These are phyloP conservation scores for Lota lota DNA, from an alignment of 2,113 vertebrate species.

Conservation along the genomic window DNA sequence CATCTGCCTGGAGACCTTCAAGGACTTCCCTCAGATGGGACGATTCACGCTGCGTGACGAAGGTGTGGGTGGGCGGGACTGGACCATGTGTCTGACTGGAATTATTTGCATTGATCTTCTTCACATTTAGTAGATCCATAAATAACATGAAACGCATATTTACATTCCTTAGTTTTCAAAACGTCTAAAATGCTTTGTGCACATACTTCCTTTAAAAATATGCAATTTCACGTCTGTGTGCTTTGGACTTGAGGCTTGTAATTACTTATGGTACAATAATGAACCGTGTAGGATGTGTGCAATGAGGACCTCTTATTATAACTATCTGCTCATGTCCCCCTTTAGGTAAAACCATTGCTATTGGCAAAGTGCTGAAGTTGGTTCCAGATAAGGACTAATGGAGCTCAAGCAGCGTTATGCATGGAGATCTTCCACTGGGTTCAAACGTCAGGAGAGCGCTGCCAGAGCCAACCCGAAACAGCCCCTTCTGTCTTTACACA, in stretches of 20 bases:
- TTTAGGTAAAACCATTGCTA: conserved; percentile 98
- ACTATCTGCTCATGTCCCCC: not conserved
- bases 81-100: too few species aligned
- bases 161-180: too few species aligned
- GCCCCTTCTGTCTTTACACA: conserved; percentile 82
- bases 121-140: too few species aligned
- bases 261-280: not conserved
- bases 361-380: conserved; percentile 99
- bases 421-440: conserved; percentile 80
- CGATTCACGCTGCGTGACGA: conserved; percentile 97
- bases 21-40: conserved; percentile 99
- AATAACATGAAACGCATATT: too few species aligned
- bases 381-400: conserved; percentile 99
- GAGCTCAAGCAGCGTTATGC: conserved; percentile 57
- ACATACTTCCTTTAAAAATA: not conserved
- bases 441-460: conserved; percentile 83
- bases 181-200: too few species aligned
- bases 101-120: too few species aligned
- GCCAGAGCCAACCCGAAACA: conserved; percentile 86
- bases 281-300: not conserved
- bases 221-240: not conserved
- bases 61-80: conserved; percentile 69
- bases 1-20: conserved; percentile 99
- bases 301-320: not conserved
- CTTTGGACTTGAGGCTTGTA: not conserved